phyloP scores from a whole-genome alignment of 2,888 invertebrate species.

The Norana najaformis region DNA sequence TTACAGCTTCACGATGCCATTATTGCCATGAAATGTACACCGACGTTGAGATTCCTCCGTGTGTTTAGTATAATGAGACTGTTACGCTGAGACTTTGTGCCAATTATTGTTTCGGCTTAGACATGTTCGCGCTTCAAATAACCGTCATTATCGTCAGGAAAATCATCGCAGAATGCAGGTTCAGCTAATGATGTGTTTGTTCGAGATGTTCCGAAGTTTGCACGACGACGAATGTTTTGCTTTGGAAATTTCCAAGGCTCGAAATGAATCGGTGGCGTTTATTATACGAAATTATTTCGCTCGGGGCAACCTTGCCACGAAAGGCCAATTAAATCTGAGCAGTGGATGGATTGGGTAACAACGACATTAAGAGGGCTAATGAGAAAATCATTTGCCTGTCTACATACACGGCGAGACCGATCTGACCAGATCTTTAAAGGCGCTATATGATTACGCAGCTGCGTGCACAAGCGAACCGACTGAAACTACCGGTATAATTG shows the following conservation, averaged over 20 bases:
- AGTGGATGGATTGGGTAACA: background rate
- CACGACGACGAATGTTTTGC: background rate
- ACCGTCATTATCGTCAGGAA: background rate
- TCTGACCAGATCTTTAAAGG: background rate
- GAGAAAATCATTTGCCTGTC: background rate
- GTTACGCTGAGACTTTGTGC: background rate
- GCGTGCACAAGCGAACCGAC: no score
- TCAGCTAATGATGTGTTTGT: background rate
- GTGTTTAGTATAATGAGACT: background rate
- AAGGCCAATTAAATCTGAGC: background rate
- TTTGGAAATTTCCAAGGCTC: background rate
- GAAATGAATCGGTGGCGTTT: background rate
- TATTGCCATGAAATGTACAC: no score
- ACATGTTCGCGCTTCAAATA: background rate
- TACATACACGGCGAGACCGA: background rate
- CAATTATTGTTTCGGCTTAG: background rate
- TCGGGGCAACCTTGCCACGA: background rate
- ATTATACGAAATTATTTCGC: background rate
- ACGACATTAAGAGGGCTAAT: background rate
- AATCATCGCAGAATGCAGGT: background rate
- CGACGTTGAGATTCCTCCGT: background rate
- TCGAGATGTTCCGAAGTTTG: background rate
- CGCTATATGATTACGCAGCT: no score
- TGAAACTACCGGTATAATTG: background rate
- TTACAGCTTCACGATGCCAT: no score